Base-by-base conservation (phyloP, 2,888 invertebrate species). In the Trisateles emortualis region DNA sequence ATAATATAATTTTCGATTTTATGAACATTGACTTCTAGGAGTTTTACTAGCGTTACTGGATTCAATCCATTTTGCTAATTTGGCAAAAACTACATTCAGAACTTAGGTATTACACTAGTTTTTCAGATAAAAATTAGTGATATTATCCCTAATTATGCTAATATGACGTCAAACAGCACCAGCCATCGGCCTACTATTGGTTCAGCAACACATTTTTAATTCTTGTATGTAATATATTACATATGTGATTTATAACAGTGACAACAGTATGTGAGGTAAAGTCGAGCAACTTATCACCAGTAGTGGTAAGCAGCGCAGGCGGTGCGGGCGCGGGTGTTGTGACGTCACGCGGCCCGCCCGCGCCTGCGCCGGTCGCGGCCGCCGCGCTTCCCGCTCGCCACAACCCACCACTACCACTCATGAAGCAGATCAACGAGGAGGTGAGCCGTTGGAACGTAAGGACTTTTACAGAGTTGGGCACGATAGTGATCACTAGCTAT, bases 361-460 rank as follows among this genome's bases (percentile, higher is more conserved):
- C 5, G 70, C 60, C 10, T 26, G 51, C 8, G 53, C 61, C 0
- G 53, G 30, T 52, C 8, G 53, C 61, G 0, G 53, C 67, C 5
- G 59, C 69, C 0, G 41, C 78, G 0, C 59, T 86, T 13, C 77
- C 86, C 0, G 73, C 84, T 2, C 69, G 86, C 36, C 77, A 86
- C 9, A 88, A 86, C 64, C 92, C 90, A 62, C 83, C 87, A 5
- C 60, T 90, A 16, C 87, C 92, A 1, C 77, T 89, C 1, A 86
- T 90, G 49, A 92, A 92, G 61, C 92, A 92, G 58, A 92, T 90
- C 59, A 92, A 92, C 66, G 92, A 92, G 65, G 91, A 92, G 85
- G 92, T 92, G 81, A 54, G 53, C 53, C 72, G 68, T 64, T 50
- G 49, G 38, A 62, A 29, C 48, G 53, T 59, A 63, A 66, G 63